Conservation (phyloP, 2,888 invertebrate species). For the Portevinia maculata region DNA sequence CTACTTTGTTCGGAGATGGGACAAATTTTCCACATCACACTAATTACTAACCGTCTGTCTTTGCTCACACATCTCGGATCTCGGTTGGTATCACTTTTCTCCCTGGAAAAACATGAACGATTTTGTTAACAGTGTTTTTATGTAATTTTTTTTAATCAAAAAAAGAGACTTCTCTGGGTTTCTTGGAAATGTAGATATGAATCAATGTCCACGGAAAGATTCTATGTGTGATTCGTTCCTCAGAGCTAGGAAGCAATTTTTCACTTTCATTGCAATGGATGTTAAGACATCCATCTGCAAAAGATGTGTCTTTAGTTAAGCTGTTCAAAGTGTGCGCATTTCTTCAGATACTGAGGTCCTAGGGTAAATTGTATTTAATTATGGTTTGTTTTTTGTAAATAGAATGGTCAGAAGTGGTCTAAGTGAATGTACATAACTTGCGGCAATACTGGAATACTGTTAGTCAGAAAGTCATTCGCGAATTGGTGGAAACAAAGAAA, state of each 20-base stretch:
- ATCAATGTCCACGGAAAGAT: conserved; percentile 62
- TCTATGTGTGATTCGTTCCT: conserved; percentile 43
- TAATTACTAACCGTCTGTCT: conserved; percentile 59
- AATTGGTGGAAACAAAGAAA: too few species aligned
- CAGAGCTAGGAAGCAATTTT: conserved; percentile 58
- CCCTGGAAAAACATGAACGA: conserved; percentile 14
- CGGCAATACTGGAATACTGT: too few species aligned
- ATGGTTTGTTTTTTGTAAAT: neutral
- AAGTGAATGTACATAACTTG: too few species aligned
- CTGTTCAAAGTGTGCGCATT: conserved; percentile 3
- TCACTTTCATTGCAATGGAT: conserved; percentile 73
- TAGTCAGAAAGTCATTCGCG: too few species aligned
- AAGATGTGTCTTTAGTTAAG: conserved; percentile 44
- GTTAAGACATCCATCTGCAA: conserved; percentile 57
- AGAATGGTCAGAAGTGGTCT: too few species aligned
- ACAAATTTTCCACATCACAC: conserved; percentile 69
- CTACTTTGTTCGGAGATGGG: conserved; percentile 47
- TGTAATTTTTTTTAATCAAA: conserved; percentile 12
- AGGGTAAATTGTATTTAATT: conserved; percentile 5
- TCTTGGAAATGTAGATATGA: conserved; percentile 63
- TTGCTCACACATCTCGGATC: conserved; percentile 14
- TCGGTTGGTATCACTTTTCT: conserved; percentile 49
- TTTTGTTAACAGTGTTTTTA: conserved; percentile 57
- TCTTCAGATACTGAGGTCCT: neutral
- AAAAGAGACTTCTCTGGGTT: conserved; percentile 38